Evolutionary conservation across 2,113 vertebrate species (phyloP), one percentile per base, ranked within the genome.

Genomic region (Chaetura pelagica): DNA sequence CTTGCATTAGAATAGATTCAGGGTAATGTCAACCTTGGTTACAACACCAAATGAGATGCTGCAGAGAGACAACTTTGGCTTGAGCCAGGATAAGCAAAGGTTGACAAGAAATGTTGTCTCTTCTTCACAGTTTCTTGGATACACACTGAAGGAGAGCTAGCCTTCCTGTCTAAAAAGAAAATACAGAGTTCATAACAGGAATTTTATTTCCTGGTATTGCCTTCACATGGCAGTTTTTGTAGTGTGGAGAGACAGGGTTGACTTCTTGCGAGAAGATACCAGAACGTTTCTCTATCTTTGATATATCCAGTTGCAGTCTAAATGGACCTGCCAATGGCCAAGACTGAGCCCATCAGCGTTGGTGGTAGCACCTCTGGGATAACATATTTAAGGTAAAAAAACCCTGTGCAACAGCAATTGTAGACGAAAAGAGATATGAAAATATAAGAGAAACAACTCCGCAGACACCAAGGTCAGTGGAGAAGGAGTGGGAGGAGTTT

Each of bases 171-270:
- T 52, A 44, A 94, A 95, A 1, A 34, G 4, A 96, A 96, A 91
- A 90, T 88, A 76, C 62, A 12, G 32, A 95, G 51, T 57, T 93
- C 35, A n/a, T 95, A 96, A 97, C 79, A 77, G 81, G 67, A 97
- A 61, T 96, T 96, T 97, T 96, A 96, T 96, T 75, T 96, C 76
- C 48, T 17, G 46, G 26, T 24, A 46, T 30, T 20, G 7, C 9
- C 7, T 35, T 73, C 46, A 12, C 1, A 2, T 24, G 24, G 12
- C 32, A 44, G 20, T 24, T 69, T 61, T 42, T 6, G 29, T 30
- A 59, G 35, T 0, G 2, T 27, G 7, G 12, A 4, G 6, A 40
- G 21, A 6, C 21, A 26, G n/a, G 4, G 5, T 9, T 26, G 27
- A 21, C 17, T 59, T 82, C 54, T 40, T 40, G 29, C 27, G 22